Percentiles rank a stretch among this genome's conserved stretches.
These are phyloP conservation scores for Coelogynopora nodosa DNA, from an alignment of 2,888 invertebrate genomes.

Conservation along the genomic window DNA sequence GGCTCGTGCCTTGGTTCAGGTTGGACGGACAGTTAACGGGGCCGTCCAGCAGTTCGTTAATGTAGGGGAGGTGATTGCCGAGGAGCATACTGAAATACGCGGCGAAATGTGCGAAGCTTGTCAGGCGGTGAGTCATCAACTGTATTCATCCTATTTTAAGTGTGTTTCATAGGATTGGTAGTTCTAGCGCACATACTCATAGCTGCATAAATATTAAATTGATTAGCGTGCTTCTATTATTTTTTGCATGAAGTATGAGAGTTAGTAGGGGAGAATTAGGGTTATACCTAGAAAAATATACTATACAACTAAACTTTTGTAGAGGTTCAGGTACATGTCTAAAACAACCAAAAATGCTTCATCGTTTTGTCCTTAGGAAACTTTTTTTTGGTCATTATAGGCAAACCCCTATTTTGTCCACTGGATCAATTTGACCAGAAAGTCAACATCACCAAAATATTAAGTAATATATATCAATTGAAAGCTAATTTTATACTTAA, in stretches of 20 bases:
- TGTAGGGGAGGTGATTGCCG: constrained; percentile 95
- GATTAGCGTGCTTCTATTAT: too few relatives aligned
- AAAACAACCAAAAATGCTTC: not conserved
- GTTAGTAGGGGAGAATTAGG: not conserved
- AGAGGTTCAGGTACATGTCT: not conserved
- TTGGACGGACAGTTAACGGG: constrained; percentile 90
- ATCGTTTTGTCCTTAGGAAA: not conserved
- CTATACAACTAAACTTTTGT: not conserved
- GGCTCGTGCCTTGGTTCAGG: constrained; percentile 75
- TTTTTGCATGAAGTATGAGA: too few relatives aligned
- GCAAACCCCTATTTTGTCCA: too few relatives aligned
- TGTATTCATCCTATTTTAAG: too few relatives aligned
- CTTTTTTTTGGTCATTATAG: not conserved
- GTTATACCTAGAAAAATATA: not conserved
- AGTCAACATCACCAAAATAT: not conserved
- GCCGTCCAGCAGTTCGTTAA: constrained; percentile 96
- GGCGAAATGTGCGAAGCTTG: constrained; percentile 97
- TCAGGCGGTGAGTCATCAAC: constrained; percentile 67
- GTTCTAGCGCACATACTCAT: too few relatives aligned
- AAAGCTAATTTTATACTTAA: not conserved
- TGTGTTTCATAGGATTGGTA: too few relatives aligned
- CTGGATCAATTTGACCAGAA: not conserved
- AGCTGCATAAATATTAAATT: too few relatives aligned
- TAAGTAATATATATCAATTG: not conserved
- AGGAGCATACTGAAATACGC: constrained; percentile 92